These are phyloP conservation scores for Zophobas atratus DNA, from an alignment of 1,140 invertebrate species.

Conservation along the genomic window DNA sequence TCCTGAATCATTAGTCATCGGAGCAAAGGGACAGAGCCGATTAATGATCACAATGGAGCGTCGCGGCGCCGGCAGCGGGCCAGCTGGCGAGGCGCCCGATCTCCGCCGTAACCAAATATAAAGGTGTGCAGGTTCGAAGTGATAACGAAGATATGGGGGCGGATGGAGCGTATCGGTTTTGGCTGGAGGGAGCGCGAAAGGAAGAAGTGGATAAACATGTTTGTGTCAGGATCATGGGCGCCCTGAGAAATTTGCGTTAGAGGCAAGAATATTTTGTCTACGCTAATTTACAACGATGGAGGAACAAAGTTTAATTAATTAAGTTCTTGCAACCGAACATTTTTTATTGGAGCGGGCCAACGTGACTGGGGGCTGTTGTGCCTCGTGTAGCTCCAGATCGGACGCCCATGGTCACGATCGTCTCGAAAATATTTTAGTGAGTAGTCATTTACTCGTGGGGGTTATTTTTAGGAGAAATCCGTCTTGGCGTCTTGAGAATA, in stretches of 20 bases:
- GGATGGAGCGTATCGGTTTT: neutral
- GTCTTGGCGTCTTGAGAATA: neutral
- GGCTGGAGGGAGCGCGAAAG: neutral
- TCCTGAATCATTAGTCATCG: conserved; percentile 24
- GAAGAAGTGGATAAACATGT: neutral
- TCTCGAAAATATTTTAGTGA: neutral
- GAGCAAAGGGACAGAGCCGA: conserved; percentile 44
- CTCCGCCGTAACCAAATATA: conserved; percentile 26
- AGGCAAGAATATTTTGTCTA: no score
- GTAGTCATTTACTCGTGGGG: neutral
- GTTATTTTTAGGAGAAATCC: neutral
- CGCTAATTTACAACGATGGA: no score
- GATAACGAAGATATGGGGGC: neutral
- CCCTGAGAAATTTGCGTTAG: no score
- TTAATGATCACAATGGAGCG: conserved; percentile 54
- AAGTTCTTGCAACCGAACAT: neutral
- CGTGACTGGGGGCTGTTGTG: neutral
- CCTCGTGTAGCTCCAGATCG: no score
- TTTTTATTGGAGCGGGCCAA: neutral
- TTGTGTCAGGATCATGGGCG: no score
- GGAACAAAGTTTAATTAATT: no score
- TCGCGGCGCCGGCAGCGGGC: conserved; percentile 44
- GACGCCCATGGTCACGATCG: neutral
- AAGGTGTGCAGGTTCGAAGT: conserved; percentile 7
- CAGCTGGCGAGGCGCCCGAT: conserved; percentile 49